Evolutionary conservation across 2,888 invertebrate genomes (phyloP).

Genomic region (Chaitophorus viminalis): DNA sequence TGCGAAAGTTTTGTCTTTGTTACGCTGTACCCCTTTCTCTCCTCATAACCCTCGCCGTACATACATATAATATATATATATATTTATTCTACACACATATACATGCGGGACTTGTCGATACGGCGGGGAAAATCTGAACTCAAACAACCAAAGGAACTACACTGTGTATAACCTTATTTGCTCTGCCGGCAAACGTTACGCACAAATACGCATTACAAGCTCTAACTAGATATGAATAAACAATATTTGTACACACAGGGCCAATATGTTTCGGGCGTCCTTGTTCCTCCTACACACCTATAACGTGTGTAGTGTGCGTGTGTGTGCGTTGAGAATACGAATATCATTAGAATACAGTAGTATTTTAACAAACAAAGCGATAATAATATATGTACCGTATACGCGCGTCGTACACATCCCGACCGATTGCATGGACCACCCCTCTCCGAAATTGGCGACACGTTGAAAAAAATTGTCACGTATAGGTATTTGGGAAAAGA

Average conservation of each 20-base stretch:
- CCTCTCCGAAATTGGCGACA: not conserved
- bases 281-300: not conserved
- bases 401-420: not conserved
- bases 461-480: not conserved
- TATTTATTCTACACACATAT: not conserved
- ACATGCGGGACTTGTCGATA: conserved; percentile 40
- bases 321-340: not conserved
- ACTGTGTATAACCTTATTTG: conserved; percentile 35
- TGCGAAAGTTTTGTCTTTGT: conserved; percentile 53
- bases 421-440: too few species aligned
- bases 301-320: not conserved
- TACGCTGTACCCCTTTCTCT: not conserved
- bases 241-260: conserved; percentile 20
- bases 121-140: conserved; percentile 45
- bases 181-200: conserved; percentile 45
- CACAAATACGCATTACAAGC: conserved; percentile 53
- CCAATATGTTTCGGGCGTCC: not conserved
- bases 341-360: not conserved
- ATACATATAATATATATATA: not conserved
- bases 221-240: conserved; percentile 58
- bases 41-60: not conserved
- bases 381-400: not conserved
- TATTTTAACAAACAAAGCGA: not conserved
- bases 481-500: not conserved
- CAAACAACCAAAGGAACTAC: conserved; percentile 54